Conservation (phyloP, 2,888 invertebrate species). For the Clivina fossor region DNA sequence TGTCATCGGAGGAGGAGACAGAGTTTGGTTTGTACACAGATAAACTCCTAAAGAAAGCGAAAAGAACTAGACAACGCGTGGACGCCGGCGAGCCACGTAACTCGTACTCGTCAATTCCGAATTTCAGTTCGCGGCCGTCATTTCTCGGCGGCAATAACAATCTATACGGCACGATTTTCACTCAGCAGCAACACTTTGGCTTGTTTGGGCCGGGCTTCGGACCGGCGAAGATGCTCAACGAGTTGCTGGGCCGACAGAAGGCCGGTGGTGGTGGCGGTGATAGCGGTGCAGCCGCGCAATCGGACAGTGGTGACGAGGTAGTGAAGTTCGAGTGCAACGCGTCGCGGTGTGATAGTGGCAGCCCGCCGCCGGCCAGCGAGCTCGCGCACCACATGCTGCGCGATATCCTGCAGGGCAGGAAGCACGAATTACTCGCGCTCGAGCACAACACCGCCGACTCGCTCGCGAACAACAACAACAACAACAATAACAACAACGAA, state of each 20-base stretch:
- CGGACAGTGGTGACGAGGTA: constrained; percentile 50
- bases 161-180: constrained; percentile 84
- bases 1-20: constrained; percentile 97
- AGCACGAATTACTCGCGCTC: constrained; percentile 75
- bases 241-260: constrained; percentile 76
- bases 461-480: constrained; percentile 58
- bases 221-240: constrained; percentile 90
- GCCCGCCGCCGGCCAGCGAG: constrained; percentile 58
- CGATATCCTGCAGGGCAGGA: constrained; percentile 86
- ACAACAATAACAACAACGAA: constrained; percentile 61
- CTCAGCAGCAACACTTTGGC: constrained; percentile 77
- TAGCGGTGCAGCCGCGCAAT: constrained; percentile 40
- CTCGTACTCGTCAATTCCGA: constrained; percentile 82
- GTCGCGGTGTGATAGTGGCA: constrained; percentile 56
- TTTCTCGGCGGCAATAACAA: constrained; percentile 76
- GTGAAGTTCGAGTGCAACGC: constrained; percentile 50
- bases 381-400: constrained; percentile 83
- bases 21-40: constrained; percentile 91
- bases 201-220: constrained; percentile 83
- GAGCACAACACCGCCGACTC: constrained; percentile 64
- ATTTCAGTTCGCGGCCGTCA: constrained; percentile 76
- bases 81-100: constrained; percentile 95
- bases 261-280: constrained; percentile 56
- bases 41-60: constrained; percentile 89
- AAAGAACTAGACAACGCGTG: constrained; percentile 93